Evolutionary conservation across 2,888 invertebrate species (phyloP).

Genomic region (Cybosia mesomella): DNA sequence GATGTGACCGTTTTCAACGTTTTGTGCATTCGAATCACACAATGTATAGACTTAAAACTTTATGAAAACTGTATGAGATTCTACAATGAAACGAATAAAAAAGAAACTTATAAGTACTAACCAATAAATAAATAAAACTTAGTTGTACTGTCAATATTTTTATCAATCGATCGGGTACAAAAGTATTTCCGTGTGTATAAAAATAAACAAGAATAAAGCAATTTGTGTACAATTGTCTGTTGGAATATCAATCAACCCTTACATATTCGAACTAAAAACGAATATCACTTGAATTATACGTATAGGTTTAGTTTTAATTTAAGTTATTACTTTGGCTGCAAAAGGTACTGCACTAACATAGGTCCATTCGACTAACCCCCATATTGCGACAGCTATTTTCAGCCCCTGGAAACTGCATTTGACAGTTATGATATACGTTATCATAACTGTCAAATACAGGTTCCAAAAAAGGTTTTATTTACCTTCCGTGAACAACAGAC

Average conservation of each 20-base stretch:
- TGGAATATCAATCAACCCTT: not conserved
- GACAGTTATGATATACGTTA: too few relatives aligned
- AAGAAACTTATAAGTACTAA: conserved; percentile 52
- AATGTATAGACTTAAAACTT: conserved; percentile 40
- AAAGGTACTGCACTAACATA: not conserved
- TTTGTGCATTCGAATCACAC: not conserved
- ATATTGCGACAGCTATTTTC: too few relatives aligned
- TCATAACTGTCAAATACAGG: too few relatives aligned
- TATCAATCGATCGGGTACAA: conserved; percentile 27
- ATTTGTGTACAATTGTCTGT: not conserved
- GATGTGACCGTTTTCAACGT: not conserved
- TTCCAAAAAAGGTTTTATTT: not conserved
- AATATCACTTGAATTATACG: not conserved
- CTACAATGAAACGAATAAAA: conserved; percentile 61
- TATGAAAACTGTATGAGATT: conserved; percentile 70
- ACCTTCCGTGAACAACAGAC: conserved; percentile 2
- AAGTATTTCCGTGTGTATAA: not conserved
- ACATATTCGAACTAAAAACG: not conserved
- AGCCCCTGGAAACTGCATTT: too few relatives aligned
- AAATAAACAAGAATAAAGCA: not conserved
- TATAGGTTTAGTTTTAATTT: not conserved
- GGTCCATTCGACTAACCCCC: too few relatives aligned
- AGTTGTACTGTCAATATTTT: conserved; percentile 66
- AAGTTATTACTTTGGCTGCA: not conserved
- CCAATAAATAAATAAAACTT: conserved; percentile 63